A percentile compares a stretch with the other conserved stretches of the same genome.
Evolutionary conservation across 2,888 invertebrate genomes (phyloP).

Genomic region (Campoplex capitator): DNA sequence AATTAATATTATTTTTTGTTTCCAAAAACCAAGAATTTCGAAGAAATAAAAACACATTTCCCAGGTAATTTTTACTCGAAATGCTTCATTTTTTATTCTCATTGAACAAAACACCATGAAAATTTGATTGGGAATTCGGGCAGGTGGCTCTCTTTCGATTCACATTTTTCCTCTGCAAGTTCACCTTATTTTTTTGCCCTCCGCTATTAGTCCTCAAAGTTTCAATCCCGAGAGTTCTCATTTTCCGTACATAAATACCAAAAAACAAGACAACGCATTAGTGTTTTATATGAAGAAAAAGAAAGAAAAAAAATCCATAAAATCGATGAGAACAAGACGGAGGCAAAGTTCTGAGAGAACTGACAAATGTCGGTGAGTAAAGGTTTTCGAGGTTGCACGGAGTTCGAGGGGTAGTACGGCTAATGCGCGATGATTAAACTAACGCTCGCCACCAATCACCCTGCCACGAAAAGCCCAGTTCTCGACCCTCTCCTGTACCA

Average conservation of each 20-base stretch:
- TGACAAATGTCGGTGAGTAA: constrained; percentile 57
- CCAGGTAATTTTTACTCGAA: neutral
- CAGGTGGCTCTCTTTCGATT: constrained; percentile 78
- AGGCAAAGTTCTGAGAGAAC: constrained; percentile 56
- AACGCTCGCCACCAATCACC: constrained; percentile 84
- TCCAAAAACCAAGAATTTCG: neutral
- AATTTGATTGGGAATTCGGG: constrained; percentile 79
- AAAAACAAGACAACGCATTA: neutral
- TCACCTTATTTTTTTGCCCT: constrained; percentile 43
- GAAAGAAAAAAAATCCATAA: constrained; percentile 44
- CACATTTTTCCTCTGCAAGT: constrained; percentile 55
- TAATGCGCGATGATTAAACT: constrained; percentile 85
- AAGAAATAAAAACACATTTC: constrained; percentile 7
- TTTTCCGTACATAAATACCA: neutral
- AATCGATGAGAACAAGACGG: constrained; percentile 50
- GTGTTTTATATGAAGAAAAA: neutral
- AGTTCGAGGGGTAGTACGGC: constrained; percentile 72
- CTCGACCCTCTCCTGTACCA: constrained; percentile 63
- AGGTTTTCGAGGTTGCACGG: constrained; percentile 64
- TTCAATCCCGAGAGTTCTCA: neutral
- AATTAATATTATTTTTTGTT: neutral
- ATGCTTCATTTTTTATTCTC: neutral
- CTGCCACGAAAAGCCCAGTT: constrained; percentile 81
- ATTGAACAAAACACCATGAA: constrained; percentile 46
- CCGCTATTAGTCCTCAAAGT: constrained; percentile 15